These are phyloP conservation scores for Phyllostomus discolor DNA, from an alignment of 2,113 vertebrate species.

Conservation along the genomic window DNA sequence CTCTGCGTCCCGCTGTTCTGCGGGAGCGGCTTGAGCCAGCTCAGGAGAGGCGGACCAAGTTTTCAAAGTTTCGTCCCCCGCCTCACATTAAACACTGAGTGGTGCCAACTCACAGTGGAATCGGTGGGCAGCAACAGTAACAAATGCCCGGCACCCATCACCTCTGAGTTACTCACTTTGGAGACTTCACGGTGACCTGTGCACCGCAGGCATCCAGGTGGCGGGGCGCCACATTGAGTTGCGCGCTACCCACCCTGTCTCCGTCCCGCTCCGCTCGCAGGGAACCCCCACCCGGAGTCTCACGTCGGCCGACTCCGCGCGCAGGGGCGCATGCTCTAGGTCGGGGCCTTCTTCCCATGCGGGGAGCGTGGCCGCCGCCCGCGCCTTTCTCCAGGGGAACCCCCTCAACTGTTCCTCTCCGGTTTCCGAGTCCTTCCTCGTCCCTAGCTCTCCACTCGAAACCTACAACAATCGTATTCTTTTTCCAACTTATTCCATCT, in stretches of 20 bases:
- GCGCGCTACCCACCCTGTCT: too few species aligned
- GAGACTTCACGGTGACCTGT: not conserved
- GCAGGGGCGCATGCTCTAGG: not conserved
- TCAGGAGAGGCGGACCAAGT: too few species aligned
- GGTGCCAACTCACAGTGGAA: not conserved
- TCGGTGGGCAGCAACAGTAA: not conserved
- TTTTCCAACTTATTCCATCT: not conserved
- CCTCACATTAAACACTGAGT: not conserved
- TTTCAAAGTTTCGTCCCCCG: not conserved
- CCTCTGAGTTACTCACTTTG: not conserved
- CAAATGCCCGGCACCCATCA: not conserved
- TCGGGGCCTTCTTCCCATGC: not conserved
- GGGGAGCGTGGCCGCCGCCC: too few species aligned
- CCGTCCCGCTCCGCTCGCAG: not conserved
- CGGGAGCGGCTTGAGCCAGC: too few species aligned
- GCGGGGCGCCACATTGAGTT: rapidly evolving
- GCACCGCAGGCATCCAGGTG: not conserved
- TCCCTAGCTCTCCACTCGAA: not conserved
- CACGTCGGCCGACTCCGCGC: not conserved
- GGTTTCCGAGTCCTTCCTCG: not conserved
- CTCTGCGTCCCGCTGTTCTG: not conserved
- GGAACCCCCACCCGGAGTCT: too few species aligned
- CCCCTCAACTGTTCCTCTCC: not conserved
- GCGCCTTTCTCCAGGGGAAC: not conserved
- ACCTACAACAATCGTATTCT: not conserved